Evolutionary conservation across 2,797 vertebrate species (phyloP).

Genomic region (Malacoraja senta): DNA sequence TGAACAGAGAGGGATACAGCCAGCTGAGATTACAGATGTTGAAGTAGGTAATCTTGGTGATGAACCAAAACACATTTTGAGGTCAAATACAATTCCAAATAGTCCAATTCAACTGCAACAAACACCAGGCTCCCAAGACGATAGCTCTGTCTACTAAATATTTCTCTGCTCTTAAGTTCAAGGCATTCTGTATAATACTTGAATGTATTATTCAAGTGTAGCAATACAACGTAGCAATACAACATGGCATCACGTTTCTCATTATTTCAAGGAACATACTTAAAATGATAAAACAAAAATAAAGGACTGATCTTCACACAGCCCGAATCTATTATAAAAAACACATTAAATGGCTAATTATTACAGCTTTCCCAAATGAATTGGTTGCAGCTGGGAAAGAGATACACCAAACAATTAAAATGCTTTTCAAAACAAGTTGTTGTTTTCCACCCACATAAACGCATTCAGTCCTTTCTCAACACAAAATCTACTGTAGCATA

Average conservation of each 20-base stretch:
- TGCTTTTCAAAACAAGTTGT: background rate
- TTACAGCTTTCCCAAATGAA: background rate
- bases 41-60: too few relatives aligned
- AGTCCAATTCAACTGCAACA: too few relatives aligned
- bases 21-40: too few relatives aligned
- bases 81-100: too few relatives aligned
- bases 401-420: background rate
- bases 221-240: too few relatives aligned
- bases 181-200: too few relatives aligned
- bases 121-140: too few relatives aligned
- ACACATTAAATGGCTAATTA: background rate
- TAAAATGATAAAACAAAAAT: background rate
- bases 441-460: background rate
- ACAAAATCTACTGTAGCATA: background rate
- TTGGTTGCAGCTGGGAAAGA: background rate
- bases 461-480: background rate
- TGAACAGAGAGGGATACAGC: background rate
- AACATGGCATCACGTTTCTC: background rate
- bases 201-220: too few relatives aligned
- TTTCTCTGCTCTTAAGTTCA: too few relatives aligned
- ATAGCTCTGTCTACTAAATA: too few relatives aligned
- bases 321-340: background rate
- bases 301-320: background rate
- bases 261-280: background rate
- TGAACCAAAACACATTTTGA: too few relatives aligned